Conservation (phyloP, 2,888 invertebrate species). For the Dendrolimus houi region DNA sequence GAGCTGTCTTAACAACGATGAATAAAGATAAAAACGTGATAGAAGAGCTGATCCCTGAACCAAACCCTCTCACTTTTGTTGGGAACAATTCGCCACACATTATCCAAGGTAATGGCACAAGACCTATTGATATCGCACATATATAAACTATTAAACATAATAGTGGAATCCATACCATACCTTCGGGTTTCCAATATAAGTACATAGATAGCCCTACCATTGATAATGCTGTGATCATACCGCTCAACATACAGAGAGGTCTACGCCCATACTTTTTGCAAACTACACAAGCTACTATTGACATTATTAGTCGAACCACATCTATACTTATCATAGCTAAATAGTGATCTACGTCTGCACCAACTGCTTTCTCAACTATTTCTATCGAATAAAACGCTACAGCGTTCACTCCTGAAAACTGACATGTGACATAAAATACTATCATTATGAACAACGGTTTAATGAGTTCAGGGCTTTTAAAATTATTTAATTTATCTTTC, state of each 20-base stretch:
- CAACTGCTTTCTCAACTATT: conserved; percentile 76
- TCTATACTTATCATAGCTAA: conserved; percentile 81
- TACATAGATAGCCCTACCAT: conserved; percentile 74
- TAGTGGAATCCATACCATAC: conserved; percentile 68
- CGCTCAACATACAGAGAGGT: conserved; percentile 79
- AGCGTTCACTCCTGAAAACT: conserved; percentile 83
- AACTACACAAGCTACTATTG: conserved; percentile 78
- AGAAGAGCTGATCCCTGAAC: conserved; percentile 81
- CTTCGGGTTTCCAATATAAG: conserved; percentile 49
- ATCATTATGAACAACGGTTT: conserved; percentile 79
- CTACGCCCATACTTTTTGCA: conserved; percentile 79
- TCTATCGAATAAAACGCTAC: conserved; percentile 83
- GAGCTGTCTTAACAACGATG: conserved; percentile 80
- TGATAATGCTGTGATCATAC: conserved; percentile 76
- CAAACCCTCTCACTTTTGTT: conserved; percentile 77
- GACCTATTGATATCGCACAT: conserved; percentile 76
- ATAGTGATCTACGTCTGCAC: conserved; percentile 79
- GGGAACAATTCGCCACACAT: conserved; percentile 86
- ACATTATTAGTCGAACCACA: conserved; percentile 76
- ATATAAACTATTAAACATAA: conserved; percentile 75
- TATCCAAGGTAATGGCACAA: conserved; percentile 83
- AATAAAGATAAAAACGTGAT: conserved; percentile 80
- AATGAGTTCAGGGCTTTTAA: conserved; percentile 67
- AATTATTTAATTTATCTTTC: conserved; percentile 42
- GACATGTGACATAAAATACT: conserved; percentile 80